Evolutionary conservation across 2,888 invertebrate genomes (phyloP).

Genomic region (Megamerina dolium): DNA sequence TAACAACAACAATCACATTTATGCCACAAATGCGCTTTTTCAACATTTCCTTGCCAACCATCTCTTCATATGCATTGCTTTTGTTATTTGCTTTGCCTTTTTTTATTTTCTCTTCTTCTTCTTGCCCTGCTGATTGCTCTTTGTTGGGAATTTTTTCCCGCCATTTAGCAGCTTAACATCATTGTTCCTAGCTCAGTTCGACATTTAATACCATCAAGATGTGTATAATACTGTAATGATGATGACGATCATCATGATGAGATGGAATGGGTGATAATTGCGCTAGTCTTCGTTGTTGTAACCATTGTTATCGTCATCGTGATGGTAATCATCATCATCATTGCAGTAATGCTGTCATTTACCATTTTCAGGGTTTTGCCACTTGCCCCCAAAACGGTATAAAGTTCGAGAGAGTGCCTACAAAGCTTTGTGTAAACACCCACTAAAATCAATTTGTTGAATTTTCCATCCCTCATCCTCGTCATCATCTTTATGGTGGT

Average conservation of each 20-base stretch:
- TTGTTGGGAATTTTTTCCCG: background rate
- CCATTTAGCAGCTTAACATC: background rate
- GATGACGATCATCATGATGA: too few species aligned
- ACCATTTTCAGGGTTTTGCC: slow-evolving; percentile 43
- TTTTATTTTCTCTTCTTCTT: too few species aligned
- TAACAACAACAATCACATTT: slow-evolving; percentile 2
- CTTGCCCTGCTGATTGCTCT: background rate
- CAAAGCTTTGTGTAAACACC: slow-evolving; percentile 43
- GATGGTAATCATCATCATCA: slow-evolving; percentile 1
- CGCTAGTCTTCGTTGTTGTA: too few species aligned
- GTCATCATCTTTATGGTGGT: background rate
- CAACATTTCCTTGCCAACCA: too few species aligned
- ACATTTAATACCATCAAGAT: slow-evolving; percentile 5
- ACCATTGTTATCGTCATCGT: too few species aligned
- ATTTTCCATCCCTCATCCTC: slow-evolving; percentile 25
- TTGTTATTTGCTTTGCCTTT: background rate
- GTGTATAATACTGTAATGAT: too few species aligned
- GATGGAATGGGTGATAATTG: too few species aligned
- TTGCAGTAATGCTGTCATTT: slow-evolving; percentile 34
- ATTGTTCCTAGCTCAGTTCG: background rate
- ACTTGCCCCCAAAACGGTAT: slow-evolving; percentile 36
- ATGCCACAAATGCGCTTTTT: too few species aligned
- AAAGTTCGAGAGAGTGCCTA: slow-evolving; percentile 33
- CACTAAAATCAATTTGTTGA: slow-evolving; percentile 44
- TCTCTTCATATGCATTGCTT: background rate